Evolutionary conservation across 1,140 invertebrate species (phyloP).

Genomic region (Lamellibrachia luymesi): DNA sequence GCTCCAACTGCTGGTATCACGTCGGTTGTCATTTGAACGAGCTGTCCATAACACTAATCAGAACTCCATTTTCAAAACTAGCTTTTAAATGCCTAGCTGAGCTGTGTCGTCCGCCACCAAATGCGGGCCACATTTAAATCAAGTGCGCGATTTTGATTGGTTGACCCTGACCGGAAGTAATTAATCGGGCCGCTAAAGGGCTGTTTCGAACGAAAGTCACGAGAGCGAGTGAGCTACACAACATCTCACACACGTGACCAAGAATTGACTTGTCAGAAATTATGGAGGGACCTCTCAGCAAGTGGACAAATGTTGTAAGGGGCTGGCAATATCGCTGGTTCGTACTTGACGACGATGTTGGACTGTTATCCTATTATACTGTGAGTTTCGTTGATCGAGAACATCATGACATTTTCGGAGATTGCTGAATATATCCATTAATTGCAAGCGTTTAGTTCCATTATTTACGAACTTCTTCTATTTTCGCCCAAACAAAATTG

Average conservation of each 20-base stretch:
- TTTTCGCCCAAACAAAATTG: neutral
- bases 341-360: constrained; percentile 93
- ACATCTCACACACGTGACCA: neutral
- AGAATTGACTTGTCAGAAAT: constrained; percentile 10
- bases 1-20: neutral
- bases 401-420: neutral
- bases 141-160: neutral
- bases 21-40: neutral
- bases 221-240: neutral
- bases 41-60: neutral
- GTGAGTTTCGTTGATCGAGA: constrained; percentile 64
- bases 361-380: constrained; percentile 94
- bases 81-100: neutral
- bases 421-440: neutral
- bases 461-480: neutral
- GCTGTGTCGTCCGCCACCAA: neutral
- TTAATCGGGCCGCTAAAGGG: neutral
- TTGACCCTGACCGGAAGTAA: neutral
- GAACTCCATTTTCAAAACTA: neutral
- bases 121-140: neutral
- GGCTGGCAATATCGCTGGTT: constrained; percentile 99
- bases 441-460: neutral
- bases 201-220: neutral
- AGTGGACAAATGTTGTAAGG: constrained; percentile 99
- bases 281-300: constrained; percentile 96